Conservation (phyloP, 2,113 vertebrate genomes). For the Chionodraco myersi region DNA sequence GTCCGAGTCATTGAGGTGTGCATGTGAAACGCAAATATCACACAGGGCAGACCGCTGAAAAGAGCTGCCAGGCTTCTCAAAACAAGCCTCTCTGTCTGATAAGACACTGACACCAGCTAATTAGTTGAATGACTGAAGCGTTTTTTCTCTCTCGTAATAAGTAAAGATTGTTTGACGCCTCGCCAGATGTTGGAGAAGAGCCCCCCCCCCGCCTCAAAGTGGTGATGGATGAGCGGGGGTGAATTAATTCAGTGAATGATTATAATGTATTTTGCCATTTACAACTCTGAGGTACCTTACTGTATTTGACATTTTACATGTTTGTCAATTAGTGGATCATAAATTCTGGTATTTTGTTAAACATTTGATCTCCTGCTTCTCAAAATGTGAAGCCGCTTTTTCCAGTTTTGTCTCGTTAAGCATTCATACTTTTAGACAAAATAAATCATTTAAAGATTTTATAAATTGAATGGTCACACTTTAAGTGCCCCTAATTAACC, state of each 20-base stretch:
- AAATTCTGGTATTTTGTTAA: too few relatives aligned
- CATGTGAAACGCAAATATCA: constrained; percentile 78
- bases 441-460: too few relatives aligned
- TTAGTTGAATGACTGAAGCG: constrained; percentile 65
- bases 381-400: too few relatives aligned
- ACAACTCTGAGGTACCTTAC: not conserved
- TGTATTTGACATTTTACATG: not conserved
- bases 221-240: constrained; percentile 56
- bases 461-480: too few relatives aligned
- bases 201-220: constrained; percentile 44
- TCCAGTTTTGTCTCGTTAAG: too few relatives aligned
- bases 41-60: constrained; percentile 56
- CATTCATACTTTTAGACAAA: too few relatives aligned
- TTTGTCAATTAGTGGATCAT: not conserved
- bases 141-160: constrained; percentile 60
- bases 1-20: constrained; percentile 52
- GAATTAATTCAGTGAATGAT: not conserved
- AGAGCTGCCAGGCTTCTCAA: constrained; percentile 72
- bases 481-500: too few relatives aligned
- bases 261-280: not conserved
- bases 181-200: constrained; percentile 58
- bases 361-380: too few relatives aligned
- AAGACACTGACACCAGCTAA: constrained; percentile 77
- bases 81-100: constrained; percentile 77
- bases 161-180: constrained; percentile 50